These are phyloP conservation scores for Spodoptera frugiperda DNA, from an alignment of 1,140 invertebrate species.

Conservation along the genomic window DNA sequence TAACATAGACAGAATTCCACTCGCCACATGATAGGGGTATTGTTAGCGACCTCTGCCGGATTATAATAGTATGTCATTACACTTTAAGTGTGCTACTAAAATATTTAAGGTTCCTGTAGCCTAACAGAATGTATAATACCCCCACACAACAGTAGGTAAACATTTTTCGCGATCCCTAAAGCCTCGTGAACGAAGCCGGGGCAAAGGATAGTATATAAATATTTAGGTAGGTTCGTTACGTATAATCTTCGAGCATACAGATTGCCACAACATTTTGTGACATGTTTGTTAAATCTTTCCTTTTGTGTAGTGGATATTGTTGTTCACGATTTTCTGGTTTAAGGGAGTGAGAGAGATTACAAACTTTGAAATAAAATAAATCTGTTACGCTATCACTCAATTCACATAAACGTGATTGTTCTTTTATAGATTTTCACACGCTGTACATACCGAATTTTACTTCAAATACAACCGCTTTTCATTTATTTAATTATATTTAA, in stretches of 20 bases:
- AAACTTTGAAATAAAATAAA: no score
- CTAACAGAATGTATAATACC: slow-evolving; percentile 36
- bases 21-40: neutral
- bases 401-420: no score
- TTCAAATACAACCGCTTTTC: no score
- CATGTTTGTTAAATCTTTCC: slow-evolving; percentile 11
- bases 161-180: slow-evolving; percentile 24
- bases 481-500: no score
- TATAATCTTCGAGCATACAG: slow-evolving; percentile 1
- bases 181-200: slow-evolving; percentile 21
- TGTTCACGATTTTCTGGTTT: no score
- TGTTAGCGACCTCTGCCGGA: neutral
- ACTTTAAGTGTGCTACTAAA: neutral
- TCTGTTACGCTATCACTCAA: no score
- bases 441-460: no score
- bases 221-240: slow-evolving; percentile 23
- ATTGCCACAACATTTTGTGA: slow-evolving; percentile 6
- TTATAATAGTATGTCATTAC: neutral
- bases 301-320: no score
- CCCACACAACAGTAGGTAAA: slow-evolving; percentile 11
- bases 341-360: no score
- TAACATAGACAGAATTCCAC: neutral
- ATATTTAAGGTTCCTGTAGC: slow-evolving; percentile 18
- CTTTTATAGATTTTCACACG: no score
- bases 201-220: slow-evolving; percentile 31